Evolutionary conservation across 1,140 invertebrate genomes (phyloP).

Genomic region (Drosophila tristis): DNA sequence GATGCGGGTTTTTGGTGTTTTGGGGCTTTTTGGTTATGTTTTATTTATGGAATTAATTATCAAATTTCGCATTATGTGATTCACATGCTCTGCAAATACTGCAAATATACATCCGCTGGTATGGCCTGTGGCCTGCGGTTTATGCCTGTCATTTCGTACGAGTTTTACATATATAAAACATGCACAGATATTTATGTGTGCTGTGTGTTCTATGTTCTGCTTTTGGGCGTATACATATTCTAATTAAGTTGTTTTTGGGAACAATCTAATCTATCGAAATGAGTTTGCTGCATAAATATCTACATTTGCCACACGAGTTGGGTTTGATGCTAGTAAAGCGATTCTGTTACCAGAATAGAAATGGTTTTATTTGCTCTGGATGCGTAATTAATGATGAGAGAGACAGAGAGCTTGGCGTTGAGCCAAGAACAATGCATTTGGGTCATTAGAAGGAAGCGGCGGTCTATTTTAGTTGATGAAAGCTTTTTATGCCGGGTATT

Average conservation of each 20-base stretch:
- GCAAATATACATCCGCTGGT: background rate
- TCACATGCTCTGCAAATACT: constrained; percentile 21
- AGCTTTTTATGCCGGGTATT: constrained; percentile 1
- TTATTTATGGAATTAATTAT: constrained; percentile 64
- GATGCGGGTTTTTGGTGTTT: background rate
- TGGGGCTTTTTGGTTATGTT: constrained; percentile 5
- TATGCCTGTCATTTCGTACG: constrained; percentile 28
- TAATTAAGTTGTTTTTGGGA: constrained; percentile 2
- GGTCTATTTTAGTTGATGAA: constrained; percentile 20
- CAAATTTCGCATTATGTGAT: constrained; percentile 39
- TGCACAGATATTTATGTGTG: no score
- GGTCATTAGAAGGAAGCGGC: background rate
- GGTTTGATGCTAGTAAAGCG: background rate
- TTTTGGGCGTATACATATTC: background rate
- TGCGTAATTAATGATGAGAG: constrained; percentile 34
- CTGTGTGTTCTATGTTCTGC: background rate
- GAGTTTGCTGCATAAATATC: constrained; percentile 38
- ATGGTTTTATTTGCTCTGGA: background rate
- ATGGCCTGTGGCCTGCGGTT: background rate
- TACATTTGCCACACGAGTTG: background rate
- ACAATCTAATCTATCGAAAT: constrained; percentile 24
- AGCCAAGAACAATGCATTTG: constrained; percentile 6
- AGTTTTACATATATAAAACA: constrained; percentile 21
- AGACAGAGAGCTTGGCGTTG: background rate
- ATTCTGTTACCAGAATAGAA: constrained; percentile 14